A percentile compares a stretch with the other conserved stretches of the same genome.
Conservation (phyloP, 2,888 invertebrate species). For the Spicauda simplicius region DNA sequence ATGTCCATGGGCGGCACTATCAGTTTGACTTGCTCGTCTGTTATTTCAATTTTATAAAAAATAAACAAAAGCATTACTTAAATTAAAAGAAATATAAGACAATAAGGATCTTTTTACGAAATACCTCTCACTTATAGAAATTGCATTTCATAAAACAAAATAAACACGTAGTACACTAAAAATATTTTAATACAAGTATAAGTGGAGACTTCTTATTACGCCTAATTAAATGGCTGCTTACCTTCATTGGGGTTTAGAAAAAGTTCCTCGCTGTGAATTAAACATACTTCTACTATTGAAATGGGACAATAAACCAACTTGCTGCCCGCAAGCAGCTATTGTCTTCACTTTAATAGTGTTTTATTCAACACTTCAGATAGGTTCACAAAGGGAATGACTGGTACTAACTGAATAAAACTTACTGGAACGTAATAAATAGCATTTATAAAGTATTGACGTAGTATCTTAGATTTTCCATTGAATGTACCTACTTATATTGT, state of each 20-base stretch:
- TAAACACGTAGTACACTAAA: not conserved
- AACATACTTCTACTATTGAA: constrained; percentile 22
- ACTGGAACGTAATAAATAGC: not conserved
- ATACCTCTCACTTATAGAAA: no score
- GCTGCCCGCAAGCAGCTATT: constrained; percentile 14
- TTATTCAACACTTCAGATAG: constrained; percentile 13
- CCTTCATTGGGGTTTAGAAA: not conserved
- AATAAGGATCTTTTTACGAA: no score
- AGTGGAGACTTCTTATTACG: constrained; percentile 1
- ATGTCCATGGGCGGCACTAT: no score
- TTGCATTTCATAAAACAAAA: not conserved
- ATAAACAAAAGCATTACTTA: no score
- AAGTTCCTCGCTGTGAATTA: constrained; percentile 12
- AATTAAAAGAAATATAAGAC: no score
- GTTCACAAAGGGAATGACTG: not conserved
- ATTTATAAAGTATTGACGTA: no score
- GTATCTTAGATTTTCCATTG: no score
- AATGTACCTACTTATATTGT: no score
- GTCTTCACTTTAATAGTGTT: constrained; percentile 26
- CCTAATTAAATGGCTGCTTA: constrained; percentile 16
- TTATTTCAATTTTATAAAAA: no score
- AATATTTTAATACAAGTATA: not conserved
- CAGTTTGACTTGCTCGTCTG: no score
- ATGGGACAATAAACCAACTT: constrained; percentile 23
- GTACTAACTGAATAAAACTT: not conserved